Conservation (phyloP, 2,888 invertebrate species). For the Zele albiditarsus region DNA sequence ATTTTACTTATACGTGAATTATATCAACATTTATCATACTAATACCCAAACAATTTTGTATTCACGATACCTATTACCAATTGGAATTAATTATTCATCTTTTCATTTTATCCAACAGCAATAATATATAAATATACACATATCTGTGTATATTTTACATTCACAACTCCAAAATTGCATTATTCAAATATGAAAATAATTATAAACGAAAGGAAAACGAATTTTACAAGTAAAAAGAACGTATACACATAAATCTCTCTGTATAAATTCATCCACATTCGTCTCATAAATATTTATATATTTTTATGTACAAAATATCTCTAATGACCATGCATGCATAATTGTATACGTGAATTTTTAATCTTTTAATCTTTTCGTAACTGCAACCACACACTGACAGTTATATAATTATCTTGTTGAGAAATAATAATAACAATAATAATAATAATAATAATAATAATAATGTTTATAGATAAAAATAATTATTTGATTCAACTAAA, state of each 20-base stretch:
- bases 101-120: no score
- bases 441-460: neutral
- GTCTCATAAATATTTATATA: conserved; percentile 33
- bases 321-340: conserved; percentile 36
- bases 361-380: conserved; percentile 1
- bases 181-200: neutral
- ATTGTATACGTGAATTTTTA: conserved; percentile 9
- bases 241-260: conserved; percentile 10
- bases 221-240: neutral
- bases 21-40: neutral
- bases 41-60: neutral
- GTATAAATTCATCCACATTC: conserved; percentile 14
- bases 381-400: conserved; percentile 4
- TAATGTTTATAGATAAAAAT: no score
- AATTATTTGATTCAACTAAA: no score
- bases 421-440: neutral
- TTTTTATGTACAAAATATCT: conserved; percentile 32
- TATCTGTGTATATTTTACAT: no score
- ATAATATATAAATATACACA: no score
- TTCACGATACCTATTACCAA: no score
- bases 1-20: neutral
- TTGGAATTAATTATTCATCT: no score
- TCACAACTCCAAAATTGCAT: neutral
- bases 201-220: neutral
- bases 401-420: neutral